Conservation (phyloP, 2,797 vertebrate species). For the Chelidonichthys spinosus region DNA sequence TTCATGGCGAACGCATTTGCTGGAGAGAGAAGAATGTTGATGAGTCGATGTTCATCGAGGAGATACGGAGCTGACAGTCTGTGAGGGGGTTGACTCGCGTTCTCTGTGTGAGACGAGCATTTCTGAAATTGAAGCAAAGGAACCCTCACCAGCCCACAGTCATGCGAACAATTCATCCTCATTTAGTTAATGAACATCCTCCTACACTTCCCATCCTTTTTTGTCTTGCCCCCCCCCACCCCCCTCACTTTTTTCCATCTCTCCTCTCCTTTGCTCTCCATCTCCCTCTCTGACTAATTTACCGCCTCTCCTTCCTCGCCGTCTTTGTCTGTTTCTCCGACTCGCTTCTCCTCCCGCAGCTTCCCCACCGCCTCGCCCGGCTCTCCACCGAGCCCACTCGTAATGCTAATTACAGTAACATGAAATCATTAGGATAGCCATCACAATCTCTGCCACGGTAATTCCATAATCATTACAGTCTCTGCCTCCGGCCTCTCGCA, state of each 20-base stretch:
- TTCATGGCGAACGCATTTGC: slow-evolving; percentile 30
- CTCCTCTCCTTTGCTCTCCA: slow-evolving; percentile 39
- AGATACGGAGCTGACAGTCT: slow-evolving; percentile 59
- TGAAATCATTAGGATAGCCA: slow-evolving; percentile 79
- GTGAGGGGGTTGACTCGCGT: slow-evolving; percentile 64
- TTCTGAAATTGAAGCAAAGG: slow-evolving; percentile 68
- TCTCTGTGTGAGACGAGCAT: slow-evolving; percentile 63
- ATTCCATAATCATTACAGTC: slow-evolving; percentile 73
- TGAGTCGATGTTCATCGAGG: slow-evolving; percentile 61
- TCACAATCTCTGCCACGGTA: slow-evolving; percentile 72
- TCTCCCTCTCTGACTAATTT: slow-evolving; percentile 49
- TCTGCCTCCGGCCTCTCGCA: slow-evolving; percentile 49
- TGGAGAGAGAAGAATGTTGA: slow-evolving; percentile 52
- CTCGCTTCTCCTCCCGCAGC: slow-evolving; percentile 16
- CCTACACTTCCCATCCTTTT: slow-evolving; percentile 57
- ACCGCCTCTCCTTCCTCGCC: slow-evolving; percentile 35
- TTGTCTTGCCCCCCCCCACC: slow-evolving; percentile 3
- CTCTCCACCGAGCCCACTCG: slow-evolving; percentile 44
- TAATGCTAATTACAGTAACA: slow-evolving; percentile 78
- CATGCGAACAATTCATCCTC: slow-evolving; percentile 76
- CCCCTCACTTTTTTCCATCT: slow-evolving; percentile 14
- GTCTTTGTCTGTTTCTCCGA: slow-evolving; percentile 33
- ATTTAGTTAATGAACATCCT: slow-evolving; percentile 80
- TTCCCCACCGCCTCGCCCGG: slow-evolving; percentile 20
- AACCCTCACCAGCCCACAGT: slow-evolving; percentile 70